A percentile compares a stretch with the other conserved stretches of the same genome.
Conservation (phyloP, 2,797 vertebrate species). For the Echeneis naucrates region DNA sequence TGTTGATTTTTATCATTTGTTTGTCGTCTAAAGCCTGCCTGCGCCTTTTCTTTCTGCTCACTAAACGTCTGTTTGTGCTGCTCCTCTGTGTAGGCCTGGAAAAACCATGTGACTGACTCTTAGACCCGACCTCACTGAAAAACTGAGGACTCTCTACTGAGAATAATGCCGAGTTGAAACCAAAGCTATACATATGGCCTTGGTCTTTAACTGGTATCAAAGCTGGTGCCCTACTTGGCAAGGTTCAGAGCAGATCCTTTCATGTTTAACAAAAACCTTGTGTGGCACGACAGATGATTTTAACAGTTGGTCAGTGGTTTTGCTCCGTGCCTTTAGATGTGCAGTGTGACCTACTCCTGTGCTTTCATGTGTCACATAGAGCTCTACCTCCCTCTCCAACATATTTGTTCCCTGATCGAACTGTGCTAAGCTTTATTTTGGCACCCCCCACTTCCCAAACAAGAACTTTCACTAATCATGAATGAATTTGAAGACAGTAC, state of each 20-base stretch:
- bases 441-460: not conserved
- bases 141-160: conserved; percentile 39
- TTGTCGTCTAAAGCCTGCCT: conserved; percentile 68
- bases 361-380: conserved; percentile 31
- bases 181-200: conserved; percentile 63
- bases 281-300: conserved; percentile 46
- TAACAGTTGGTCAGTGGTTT: conserved; percentile 56
- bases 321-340: conserved; percentile 67
- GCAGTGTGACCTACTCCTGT: conserved; percentile 55
- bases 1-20: conserved; percentile 26
- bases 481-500: conserved; percentile 5
- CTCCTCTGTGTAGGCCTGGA: conserved; percentile 50
- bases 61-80: conserved; percentile 60
- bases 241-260: conserved; percentile 60
- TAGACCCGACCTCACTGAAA: conserved; percentile 34
- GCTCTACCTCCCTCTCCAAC: conserved; percentile 9
- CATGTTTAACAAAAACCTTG: conserved; percentile 39
- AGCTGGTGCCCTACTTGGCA: conserved; percentile 42
- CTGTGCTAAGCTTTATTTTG: conserved; percentile 47
- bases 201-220: conserved; percentile 31
- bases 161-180: conserved; percentile 50
- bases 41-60: conserved; percentile 66
- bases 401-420: conserved; percentile 34
- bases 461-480: conserved; percentile 29
- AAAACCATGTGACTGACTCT: conserved; percentile 41